A percentile compares a stretch with the other conserved stretches of the same genome.
Conservation (phyloP, 2,888 invertebrate genomes). For the Lasioglossum figueresi region DNA sequence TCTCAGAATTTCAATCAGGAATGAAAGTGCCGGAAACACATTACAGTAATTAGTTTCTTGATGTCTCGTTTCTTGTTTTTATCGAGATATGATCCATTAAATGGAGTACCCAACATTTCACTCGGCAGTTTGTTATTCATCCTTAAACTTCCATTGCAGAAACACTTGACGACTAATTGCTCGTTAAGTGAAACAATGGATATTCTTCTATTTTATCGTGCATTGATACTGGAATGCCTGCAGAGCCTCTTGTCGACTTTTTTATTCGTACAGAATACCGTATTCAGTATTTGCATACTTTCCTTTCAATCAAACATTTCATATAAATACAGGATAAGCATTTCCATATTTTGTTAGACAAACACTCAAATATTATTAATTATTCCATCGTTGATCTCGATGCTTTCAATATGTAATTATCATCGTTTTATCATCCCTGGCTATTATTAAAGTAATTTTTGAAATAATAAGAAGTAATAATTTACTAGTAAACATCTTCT, state of each 20-base stretch:
- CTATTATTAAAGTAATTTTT: not conserved
- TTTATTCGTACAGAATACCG: not conserved
- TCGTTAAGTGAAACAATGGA: slow-evolving; percentile 10
- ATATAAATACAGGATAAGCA: not conserved
- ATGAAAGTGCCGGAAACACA: not conserved
- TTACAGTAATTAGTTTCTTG: slow-evolving; percentile 9
- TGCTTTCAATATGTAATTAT: not conserved
- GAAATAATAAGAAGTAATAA: no score
- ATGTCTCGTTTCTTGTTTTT: slow-evolving; percentile 1
- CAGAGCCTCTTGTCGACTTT: not conserved
- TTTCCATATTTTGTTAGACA: not conserved
- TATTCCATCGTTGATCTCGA: not conserved
- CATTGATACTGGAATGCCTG: not conserved
- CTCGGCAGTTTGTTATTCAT: slow-evolving; percentile 15
- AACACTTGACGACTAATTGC: slow-evolving; percentile 12
- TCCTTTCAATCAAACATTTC: not conserved
- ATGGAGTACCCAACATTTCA: not conserved
- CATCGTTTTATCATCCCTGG: not conserved
- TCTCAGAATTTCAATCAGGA: not conserved
- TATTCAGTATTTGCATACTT: not conserved
- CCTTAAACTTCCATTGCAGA: not conserved
- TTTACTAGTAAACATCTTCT: no score
- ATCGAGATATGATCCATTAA: not conserved
- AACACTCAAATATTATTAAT: not conserved
- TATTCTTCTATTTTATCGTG: not conserved